Conservation (phyloP, 1,140 invertebrate genomes). For the Berghia stephanieae region DNA sequence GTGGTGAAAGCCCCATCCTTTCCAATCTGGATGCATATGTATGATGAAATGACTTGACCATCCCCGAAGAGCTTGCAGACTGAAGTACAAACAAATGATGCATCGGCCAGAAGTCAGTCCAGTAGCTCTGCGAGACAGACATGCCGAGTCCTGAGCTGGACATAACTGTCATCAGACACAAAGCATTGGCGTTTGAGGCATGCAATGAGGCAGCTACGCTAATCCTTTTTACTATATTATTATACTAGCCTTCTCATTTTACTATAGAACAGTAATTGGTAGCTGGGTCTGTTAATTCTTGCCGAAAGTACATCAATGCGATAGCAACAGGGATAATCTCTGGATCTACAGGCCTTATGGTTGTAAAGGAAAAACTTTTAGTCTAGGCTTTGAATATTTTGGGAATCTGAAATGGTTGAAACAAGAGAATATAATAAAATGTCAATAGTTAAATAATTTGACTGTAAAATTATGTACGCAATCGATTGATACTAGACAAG, state of each 20-base stretch:
- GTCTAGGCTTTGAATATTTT: too few species aligned
- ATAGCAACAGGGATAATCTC: too few species aligned
- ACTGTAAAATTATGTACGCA: too few species aligned
- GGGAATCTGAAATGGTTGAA: too few species aligned
- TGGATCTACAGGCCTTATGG: too few species aligned
- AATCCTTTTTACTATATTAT: constrained; percentile 23
- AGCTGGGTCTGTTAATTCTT: too few species aligned
- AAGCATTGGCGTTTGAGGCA: constrained; percentile 54
- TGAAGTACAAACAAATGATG: constrained; percentile 58
- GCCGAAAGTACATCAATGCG: too few species aligned
- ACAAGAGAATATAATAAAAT: too few species aligned
- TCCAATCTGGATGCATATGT: constrained; percentile 73
- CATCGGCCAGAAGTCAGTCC: constrained; percentile 64
- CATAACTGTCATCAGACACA: constrained; percentile 72
- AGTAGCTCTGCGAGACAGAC: constrained; percentile 74
- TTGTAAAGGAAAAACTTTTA: too few species aligned
- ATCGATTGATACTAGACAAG: too few species aligned
- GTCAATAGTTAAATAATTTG: too few species aligned
- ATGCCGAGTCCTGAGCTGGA: constrained; percentile 71
- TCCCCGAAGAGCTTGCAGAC: constrained; percentile 54
- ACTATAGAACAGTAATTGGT: background rate
- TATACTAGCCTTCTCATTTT: background rate
- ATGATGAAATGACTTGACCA: constrained; percentile 55
- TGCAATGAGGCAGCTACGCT: constrained; percentile 63
- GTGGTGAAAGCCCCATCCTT: constrained; percentile 69